phyloP scores from a whole-genome alignment of 2,888 invertebrate genomes.

The Yponomeuta plumbellus region DNA sequence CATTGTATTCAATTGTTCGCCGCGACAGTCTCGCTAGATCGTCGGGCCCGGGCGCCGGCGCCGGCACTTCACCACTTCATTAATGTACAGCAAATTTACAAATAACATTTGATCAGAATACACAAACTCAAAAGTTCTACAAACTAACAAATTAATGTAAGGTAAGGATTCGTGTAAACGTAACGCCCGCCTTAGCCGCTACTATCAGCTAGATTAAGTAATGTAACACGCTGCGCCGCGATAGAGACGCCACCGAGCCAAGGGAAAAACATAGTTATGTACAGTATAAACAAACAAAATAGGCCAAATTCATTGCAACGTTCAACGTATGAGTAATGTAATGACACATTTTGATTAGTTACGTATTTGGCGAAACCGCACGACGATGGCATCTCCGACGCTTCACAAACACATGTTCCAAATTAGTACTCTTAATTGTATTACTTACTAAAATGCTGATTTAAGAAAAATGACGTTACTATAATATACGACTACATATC shows the following conservation, averaged over 20 bases:
- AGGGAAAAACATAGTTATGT: slow-evolving; percentile 30
- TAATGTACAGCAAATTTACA: slow-evolving; percentile 72
- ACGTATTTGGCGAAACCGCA: slow-evolving; percentile 22
- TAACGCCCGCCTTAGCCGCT: slow-evolving; percentile 70
- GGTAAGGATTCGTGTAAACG: slow-evolving; percentile 57
- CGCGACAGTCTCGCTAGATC: slow-evolving; percentile 46
- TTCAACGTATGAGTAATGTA: slow-evolving; percentile 55
- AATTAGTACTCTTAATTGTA: slow-evolving; percentile 65
- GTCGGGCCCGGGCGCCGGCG: slow-evolving; percentile 42
- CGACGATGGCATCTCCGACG: slow-evolving; percentile 57
- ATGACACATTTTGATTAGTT: slow-evolving; percentile 53
- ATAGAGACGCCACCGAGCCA: slow-evolving; percentile 50
- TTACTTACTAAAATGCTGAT: slow-evolving; percentile 63
- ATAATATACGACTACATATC: slow-evolving; percentile 55
- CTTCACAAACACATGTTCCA: slow-evolving; percentile 58
- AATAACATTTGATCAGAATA: slow-evolving; percentile 69
- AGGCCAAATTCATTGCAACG: slow-evolving; percentile 69
- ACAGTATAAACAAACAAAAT: slow-evolving; percentile 49
- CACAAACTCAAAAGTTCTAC: slow-evolving; percentile 66
- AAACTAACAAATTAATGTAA: slow-evolving; percentile 58
- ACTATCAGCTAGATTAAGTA: slow-evolving; percentile 70
- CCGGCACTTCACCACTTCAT: slow-evolving; percentile 37
- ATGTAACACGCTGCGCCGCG: slow-evolving; percentile 61
- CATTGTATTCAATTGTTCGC: slow-evolving; percentile 69
- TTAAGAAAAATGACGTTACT: slow-evolving; percentile 62